Evolutionary conservation across 2,113 vertebrate species (phyloP).

Genomic region (Centropus bengalensis): DNA sequence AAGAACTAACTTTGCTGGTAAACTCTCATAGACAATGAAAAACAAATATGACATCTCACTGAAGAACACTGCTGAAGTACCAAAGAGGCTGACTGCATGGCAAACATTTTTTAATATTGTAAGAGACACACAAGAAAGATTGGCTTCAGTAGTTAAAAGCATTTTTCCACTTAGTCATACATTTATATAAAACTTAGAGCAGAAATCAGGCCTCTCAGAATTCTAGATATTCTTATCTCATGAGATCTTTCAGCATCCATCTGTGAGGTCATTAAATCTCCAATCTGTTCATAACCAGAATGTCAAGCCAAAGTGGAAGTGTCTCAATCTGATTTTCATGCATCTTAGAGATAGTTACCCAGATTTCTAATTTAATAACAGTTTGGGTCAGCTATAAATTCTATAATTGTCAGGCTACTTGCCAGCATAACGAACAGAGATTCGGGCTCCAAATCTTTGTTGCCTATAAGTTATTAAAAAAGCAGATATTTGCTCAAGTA

Average conservation of each 20-base stretch:
- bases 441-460: background rate
- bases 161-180: background rate
- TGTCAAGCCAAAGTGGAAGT: background rate
- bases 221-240: slow-evolving; percentile 17
- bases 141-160: background rate
- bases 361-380: background rate
- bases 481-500: background rate
- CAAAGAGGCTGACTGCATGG: background rate
- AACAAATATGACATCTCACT: background rate
- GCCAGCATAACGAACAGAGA: background rate
- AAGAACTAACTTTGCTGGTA: background rate
- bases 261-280: slow-evolving; percentile 47
- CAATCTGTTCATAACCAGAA: slow-evolving; percentile 44
- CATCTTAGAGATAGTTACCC: background rate
- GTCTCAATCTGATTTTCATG: slow-evolving; percentile 14
- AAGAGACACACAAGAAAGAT: background rate
- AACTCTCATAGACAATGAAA: background rate
- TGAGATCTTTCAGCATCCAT: slow-evolving; percentile 45
- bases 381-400: background rate
- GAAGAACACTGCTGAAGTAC: background rate
- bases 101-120: background rate
- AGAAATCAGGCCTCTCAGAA: background rate
- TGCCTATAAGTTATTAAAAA: accelerated
- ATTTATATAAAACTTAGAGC: background rate
- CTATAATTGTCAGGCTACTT: background rate